Percentiles rank a stretch among this genome's conserved stretches.
Conservation (phyloP, 2,888 invertebrate species). For the Subacronicta megacephala region DNA sequence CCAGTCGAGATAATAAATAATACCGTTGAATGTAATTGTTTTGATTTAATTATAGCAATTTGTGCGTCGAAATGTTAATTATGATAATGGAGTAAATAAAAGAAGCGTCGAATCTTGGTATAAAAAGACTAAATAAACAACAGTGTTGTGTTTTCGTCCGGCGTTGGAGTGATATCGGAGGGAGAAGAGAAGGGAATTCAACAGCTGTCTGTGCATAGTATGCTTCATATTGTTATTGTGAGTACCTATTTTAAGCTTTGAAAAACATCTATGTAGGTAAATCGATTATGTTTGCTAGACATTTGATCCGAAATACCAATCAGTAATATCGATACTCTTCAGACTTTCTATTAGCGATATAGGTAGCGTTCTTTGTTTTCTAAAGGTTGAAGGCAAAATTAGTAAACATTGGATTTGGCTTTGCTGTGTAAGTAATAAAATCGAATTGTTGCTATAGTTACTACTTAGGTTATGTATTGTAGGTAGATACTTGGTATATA, state of each 20-base stretch:
- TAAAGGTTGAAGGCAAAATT: slow-evolving; percentile 21
- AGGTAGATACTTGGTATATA: too few species aligned
- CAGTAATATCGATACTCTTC: background rate
- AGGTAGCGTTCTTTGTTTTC: slow-evolving; percentile 37
- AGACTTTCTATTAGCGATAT: slow-evolving; percentile 7
- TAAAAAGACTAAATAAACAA: slow-evolving; percentile 68
- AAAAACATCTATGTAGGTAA: slow-evolving; percentile 24
- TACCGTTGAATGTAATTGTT: slow-evolving; percentile 49
- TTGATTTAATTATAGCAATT: slow-evolving; percentile 53
- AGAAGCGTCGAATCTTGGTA: slow-evolving; percentile 39
- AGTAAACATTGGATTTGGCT: slow-evolving; percentile 26
- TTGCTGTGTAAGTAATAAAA: slow-evolving; percentile 9
- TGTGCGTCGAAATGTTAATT: slow-evolving; percentile 53
- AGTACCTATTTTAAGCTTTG: slow-evolving; percentile 70
- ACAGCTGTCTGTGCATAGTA: slow-evolving; percentile 85
- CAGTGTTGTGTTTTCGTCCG: slow-evolving; percentile 81
- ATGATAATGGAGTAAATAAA: slow-evolving; percentile 45
- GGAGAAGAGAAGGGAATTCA: slow-evolving; percentile 69
- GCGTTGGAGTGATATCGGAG: slow-evolving; percentile 68
- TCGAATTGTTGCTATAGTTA: slow-evolving; percentile 1
- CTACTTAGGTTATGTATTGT: background rate
- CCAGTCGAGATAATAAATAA: slow-evolving; percentile 57
- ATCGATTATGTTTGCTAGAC: slow-evolving; percentile 5
- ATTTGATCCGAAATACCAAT: slow-evolving; percentile 1
- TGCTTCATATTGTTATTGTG: slow-evolving; percentile 86